These are phyloP conservation scores for Pachyrhynchus sulphureomaculatus DNA, from an alignment of 1,140 invertebrate species.

Conservation along the genomic window DNA sequence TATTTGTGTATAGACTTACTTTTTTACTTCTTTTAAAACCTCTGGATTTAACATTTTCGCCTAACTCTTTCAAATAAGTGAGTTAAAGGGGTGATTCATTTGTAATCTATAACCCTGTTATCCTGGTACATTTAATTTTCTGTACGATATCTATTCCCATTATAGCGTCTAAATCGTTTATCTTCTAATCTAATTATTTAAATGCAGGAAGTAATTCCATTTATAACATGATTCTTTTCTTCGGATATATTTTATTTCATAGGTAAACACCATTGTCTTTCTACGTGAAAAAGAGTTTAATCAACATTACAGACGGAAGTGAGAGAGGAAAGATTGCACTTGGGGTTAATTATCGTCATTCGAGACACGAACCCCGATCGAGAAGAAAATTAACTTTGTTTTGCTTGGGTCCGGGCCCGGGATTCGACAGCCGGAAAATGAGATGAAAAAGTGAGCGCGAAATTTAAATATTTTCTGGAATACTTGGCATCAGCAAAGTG, in stretches of 20 bases:
- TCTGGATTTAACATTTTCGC: no score
- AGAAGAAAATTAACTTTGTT: conserved; percentile 5
- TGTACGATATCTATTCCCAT: no score
- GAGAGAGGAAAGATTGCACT: background rate
- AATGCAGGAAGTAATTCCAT: background rate
- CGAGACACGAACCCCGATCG: background rate
- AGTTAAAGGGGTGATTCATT: no score
- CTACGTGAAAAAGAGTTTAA: conserved; percentile 15
- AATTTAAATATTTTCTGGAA: background rate
- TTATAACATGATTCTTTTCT: no score
- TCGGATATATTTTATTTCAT: no score
- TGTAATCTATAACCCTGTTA: no score
- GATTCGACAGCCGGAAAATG: background rate
- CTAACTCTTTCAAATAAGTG: no score
- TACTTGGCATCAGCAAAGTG: no score
- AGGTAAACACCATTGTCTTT: conserved; percentile 2
- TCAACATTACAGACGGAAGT: conserved; percentile 5
- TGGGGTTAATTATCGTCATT: conserved; percentile 14
- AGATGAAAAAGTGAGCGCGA: background rate
- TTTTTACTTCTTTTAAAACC: no score
- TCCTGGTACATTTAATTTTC: no score
- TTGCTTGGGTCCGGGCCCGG: background rate
- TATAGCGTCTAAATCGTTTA: no score
- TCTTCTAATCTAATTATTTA: background rate
- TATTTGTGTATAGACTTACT: no score